Conservation (phyloP, 2,113 vertebrate genomes). For the Loxodonta africana region DNA sequence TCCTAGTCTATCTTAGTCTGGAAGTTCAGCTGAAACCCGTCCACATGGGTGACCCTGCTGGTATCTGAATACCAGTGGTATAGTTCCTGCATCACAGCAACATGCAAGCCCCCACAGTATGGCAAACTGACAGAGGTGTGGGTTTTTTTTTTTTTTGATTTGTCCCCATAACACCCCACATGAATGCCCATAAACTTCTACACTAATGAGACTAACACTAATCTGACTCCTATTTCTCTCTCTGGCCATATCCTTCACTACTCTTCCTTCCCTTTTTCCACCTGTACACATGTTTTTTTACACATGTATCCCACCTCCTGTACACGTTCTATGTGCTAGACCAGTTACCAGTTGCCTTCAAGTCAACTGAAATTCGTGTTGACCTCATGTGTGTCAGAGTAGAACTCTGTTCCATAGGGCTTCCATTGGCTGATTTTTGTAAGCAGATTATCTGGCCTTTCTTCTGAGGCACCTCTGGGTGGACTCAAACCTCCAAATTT, state of each 20-base stretch:
- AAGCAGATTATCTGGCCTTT: background rate
- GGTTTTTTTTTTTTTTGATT: too few relatives aligned
- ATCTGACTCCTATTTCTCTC: background rate
- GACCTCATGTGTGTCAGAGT: background rate
- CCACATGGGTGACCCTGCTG: too few relatives aligned
- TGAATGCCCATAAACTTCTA: background rate
- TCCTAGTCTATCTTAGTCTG: too few relatives aligned
- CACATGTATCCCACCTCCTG: too few relatives aligned
- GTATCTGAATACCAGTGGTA: too few relatives aligned
- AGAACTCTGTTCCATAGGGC: background rate
- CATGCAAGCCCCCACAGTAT: too few relatives aligned
- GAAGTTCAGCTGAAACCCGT: too few relatives aligned
- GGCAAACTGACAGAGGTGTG: too few relatives aligned
- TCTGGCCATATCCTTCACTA: background rate
- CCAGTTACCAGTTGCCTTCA: background rate
- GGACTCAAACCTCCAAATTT: background rate
- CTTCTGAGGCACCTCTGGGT: background rate
- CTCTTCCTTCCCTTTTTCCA: background rate
- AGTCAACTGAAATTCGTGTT: background rate
- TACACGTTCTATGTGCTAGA: background rate
- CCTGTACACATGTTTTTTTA: background rate
- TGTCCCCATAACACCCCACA: background rate
- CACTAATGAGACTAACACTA: background rate
- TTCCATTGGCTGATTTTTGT: background rate
- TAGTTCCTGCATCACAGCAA: too few relatives aligned